These are phyloP conservation scores for Eugnorisma glareosa DNA, from an alignment of 2,888 invertebrate species.

Conservation along the genomic window DNA sequence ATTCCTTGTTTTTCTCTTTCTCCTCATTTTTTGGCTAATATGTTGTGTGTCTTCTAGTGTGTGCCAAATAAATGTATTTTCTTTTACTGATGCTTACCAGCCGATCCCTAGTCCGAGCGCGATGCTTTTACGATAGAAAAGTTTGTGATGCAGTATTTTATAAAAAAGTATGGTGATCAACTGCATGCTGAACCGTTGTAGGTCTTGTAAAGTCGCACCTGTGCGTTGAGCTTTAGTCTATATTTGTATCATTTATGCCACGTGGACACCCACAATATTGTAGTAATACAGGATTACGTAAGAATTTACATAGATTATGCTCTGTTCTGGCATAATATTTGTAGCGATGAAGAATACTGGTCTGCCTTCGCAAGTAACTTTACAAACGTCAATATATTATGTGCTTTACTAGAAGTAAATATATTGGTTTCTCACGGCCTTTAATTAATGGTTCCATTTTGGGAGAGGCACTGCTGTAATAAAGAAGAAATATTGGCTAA, in stretches of 20 bases:
- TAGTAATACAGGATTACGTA: constrained; percentile 35
- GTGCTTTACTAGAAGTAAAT: constrained; percentile 44
- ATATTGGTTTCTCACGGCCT: constrained; percentile 40
- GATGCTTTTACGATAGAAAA: not conserved
- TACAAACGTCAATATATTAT: constrained; percentile 36
- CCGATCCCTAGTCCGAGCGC: not conserved
- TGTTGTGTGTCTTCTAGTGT: not conserved
- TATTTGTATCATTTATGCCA: constrained; percentile 50
- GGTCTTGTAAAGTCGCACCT: not conserved
- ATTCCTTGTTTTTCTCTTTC: not conserved
- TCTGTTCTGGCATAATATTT: constrained; percentile 24
- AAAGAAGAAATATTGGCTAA: constrained; percentile 23
- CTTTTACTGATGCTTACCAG: not conserved
- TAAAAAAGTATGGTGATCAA: not conserved
- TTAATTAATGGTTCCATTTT: constrained; percentile 50
- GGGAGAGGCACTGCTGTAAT: constrained; percentile 26
- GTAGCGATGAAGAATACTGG: constrained; percentile 51
- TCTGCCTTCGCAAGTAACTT: constrained; percentile 41
- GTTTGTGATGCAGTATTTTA: not conserved
- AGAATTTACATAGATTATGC: constrained; percentile 55
- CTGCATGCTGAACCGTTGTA: not conserved
- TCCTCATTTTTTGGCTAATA: not conserved
- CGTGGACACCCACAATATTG: constrained; percentile 47
- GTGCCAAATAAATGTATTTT: not conserved
- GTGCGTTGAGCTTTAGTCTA: not conserved